phyloP scores from a whole-genome alignment of 2,113 vertebrate species.

The Recurvirostra avosetta region DNA sequence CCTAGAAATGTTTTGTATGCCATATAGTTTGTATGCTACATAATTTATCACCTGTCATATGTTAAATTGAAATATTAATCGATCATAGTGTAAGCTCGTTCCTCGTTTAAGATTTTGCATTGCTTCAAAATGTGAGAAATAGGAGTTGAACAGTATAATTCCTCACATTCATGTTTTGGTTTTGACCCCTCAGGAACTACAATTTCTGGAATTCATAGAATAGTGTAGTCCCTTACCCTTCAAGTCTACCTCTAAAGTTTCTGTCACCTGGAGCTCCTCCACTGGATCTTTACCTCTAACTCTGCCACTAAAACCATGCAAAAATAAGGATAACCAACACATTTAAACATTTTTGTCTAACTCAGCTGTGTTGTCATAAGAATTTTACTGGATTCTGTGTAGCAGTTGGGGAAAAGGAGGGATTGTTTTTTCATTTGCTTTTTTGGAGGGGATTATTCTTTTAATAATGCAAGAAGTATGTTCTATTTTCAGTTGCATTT shows the following conservation, averaged over 20 bases:
- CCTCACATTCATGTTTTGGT: background rate
- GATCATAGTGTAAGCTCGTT: background rate
- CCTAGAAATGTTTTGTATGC: background rate
- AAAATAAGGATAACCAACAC: background rate
- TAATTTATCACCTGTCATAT: background rate
- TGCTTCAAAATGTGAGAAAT: conserved; percentile 48
- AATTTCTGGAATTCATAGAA: background rate
- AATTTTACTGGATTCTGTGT: background rate
- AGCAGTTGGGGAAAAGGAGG: background rate
- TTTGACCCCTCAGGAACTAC: background rate
- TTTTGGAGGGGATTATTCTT: background rate
- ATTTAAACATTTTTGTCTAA: background rate
- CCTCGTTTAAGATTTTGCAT: background rate
- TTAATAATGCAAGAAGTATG: background rate
- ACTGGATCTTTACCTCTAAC: background rate
- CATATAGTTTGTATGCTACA: background rate
- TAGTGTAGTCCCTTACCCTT: background rate
- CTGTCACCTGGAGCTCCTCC: background rate
- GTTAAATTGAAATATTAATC: background rate
- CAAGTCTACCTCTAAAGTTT: background rate
- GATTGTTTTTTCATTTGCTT: background rate
- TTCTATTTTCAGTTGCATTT: conserved; percentile 4
- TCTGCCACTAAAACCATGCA: background rate
- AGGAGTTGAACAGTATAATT: conserved; percentile 11
- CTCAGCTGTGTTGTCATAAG: background rate